Evolutionary conservation across 23 tunicate genomes (phyloP).

Genomic region (Styela plicata): DNA sequence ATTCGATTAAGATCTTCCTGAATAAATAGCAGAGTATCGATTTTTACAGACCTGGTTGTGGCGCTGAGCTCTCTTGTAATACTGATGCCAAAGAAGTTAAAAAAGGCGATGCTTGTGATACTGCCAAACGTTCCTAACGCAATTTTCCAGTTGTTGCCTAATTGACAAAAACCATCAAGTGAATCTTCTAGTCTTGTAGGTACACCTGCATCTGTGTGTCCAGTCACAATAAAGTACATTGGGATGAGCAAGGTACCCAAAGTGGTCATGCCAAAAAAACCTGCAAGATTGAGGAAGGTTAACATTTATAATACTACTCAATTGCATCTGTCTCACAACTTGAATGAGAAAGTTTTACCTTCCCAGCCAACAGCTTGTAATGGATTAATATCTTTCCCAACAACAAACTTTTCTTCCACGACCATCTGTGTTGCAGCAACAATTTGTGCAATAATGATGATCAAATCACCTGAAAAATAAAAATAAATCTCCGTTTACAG

Average conservation of each 20-base stretch:
- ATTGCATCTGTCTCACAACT: no score
- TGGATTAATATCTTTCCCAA: constrained; percentile 90
- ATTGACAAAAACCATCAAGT: constrained; percentile 89
- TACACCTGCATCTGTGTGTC: constrained; percentile 54
- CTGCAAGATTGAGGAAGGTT: constrained; percentile 20
- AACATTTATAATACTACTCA: background rate
- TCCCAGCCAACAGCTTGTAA: constrained; percentile 99
- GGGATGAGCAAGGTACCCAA: constrained; percentile 86
- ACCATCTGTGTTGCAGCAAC: constrained; percentile 87
- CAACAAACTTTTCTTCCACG: constrained; percentile 98
- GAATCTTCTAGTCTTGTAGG: constrained; percentile 94
- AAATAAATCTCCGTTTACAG: no score
- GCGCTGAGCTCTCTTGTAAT: constrained; percentile 96
- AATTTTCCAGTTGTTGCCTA: constrained; percentile 75
- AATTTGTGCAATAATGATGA: constrained; percentile 90
- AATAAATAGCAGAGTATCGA: no score
- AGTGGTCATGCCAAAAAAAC: constrained; percentile 93
- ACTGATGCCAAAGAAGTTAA: constrained; percentile 96
- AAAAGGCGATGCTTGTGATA: constrained; percentile 93
- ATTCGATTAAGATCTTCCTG: no score
- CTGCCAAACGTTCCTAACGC: constrained; percentile 82
- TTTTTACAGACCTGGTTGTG: constrained; percentile 99
- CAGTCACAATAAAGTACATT: constrained; percentile 82
- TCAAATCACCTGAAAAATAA: constrained; percentile 74
- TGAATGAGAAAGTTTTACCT: no score